Conservation (phyloP, 2,888 invertebrate species). For the Diplazon laetatorius region DNA sequence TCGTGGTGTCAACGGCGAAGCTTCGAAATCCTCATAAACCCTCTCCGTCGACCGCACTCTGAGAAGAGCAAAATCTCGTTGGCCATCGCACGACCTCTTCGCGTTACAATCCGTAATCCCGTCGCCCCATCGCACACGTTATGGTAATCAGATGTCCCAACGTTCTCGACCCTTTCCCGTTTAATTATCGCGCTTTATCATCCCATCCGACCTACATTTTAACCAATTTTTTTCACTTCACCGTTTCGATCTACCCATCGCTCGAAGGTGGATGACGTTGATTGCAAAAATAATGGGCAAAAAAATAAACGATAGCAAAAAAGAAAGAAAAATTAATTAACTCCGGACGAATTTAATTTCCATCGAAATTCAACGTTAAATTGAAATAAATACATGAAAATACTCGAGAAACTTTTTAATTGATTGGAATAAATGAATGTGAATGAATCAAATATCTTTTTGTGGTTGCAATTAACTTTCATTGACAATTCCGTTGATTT, state of each 20-base stretch:
- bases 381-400: too few species aligned
- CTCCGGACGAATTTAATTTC: too few species aligned
- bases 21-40: neutral
- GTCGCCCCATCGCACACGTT: neutral
- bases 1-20: slow-evolving; percentile 6
- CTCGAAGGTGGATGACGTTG: too few species aligned
- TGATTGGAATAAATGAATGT: neutral
- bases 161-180: too few species aligned
- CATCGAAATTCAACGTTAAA: too few species aligned
- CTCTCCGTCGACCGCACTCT: neutral
- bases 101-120: neutral
- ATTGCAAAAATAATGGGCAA: too few species aligned
- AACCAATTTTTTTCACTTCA: too few species aligned
- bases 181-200: too few species aligned
- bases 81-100: neutral
- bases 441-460: neutral
- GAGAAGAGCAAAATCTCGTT: slow-evolving; percentile 4
- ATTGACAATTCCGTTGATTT: neutral
- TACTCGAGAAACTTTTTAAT: neutral
- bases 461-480: neutral
- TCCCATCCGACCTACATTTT: too few species aligned
- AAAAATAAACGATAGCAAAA: neutral
- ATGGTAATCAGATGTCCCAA: neutral
- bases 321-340: neutral
- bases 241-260: too few species aligned